A percentile compares a stretch with the other conserved stretches of the same genome.
Evolutionary conservation across 2,888 invertebrate species (phyloP).

Genomic region (Stenichneumon culpator): DNA sequence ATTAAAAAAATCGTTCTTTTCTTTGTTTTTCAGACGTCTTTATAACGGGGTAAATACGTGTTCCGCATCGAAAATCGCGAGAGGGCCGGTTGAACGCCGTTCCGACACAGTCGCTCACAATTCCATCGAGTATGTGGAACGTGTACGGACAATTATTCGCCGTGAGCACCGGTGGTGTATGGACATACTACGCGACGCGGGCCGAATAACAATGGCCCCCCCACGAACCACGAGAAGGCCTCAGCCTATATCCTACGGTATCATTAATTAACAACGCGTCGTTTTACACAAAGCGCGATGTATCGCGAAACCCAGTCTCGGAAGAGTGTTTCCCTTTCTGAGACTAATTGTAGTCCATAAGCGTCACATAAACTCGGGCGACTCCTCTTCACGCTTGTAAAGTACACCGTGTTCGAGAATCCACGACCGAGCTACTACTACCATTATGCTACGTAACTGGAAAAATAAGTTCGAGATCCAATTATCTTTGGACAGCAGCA

Average conservation of each 20-base stretch:
- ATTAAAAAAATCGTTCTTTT: no score
- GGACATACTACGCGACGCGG: conserved; percentile 5
- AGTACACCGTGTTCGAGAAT: not conserved
- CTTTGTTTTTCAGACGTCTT: not conserved
- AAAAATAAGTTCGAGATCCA: not conserved
- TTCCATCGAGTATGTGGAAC: conserved; percentile 58
- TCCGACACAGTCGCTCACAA: conserved; percentile 5
- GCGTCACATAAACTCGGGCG: conserved; percentile 6
- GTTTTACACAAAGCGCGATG: not conserved
- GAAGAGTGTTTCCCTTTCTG: conserved; percentile 7
- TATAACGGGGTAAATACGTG: not conserved
- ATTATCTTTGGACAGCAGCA: not conserved
- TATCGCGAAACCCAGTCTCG: not conserved
- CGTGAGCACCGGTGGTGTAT: conserved; percentile 26
- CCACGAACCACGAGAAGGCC: conserved; percentile 38
- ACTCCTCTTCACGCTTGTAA: not conserved
- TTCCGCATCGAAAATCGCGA: not conserved
- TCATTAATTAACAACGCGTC: conserved; percentile 43
- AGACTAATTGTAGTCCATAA: conserved; percentile 9
- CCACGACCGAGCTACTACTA: not conserved
- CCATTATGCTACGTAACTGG: not conserved
- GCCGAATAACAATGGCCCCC: conserved; percentile 35
- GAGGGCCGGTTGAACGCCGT: conserved; percentile 2
- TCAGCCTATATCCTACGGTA: conserved; percentile 49
- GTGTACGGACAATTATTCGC: conserved; percentile 52